Conservation (phyloP, 2,888 invertebrate genomes). For the Euplexia lucipara region DNA sequence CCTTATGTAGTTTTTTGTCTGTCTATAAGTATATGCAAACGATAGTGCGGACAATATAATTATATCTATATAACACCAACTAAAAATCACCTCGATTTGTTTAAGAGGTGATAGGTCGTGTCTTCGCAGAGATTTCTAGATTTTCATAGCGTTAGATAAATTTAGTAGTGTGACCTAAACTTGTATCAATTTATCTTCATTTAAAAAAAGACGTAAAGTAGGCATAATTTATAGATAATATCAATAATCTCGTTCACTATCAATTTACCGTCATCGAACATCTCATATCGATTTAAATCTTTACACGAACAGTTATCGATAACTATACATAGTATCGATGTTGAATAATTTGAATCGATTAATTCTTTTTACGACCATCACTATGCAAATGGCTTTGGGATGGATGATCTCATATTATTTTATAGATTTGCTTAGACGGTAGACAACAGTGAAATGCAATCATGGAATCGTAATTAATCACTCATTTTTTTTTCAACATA, state of each 20-base stretch:
- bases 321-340: slow-evolving; percentile 47
- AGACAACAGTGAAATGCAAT: slow-evolving; percentile 62
- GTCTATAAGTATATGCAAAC: background rate
- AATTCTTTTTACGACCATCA: slow-evolving; percentile 44
- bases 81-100: background rate
- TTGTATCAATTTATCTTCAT: slow-evolving; percentile 45
- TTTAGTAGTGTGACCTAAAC: slow-evolving; percentile 12
- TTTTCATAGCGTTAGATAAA: slow-evolving; percentile 24
- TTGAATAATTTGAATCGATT: slow-evolving; percentile 53
- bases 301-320: slow-evolving; percentile 49
- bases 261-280: slow-evolving; percentile 42
- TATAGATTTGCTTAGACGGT: slow-evolving; percentile 55
- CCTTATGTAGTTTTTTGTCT: background rate
- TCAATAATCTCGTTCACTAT: slow-evolving; percentile 46
- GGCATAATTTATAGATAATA: slow-evolving; percentile 48
- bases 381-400: slow-evolving; percentile 22
- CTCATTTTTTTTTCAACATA: slow-evolving; percentile 45
- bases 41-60: background rate
- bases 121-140: slow-evolving; percentile 13
- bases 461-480: slow-evolving; percentile 62
- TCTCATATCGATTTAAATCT: slow-evolving; percentile 39
- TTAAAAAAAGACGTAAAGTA: slow-evolving; percentile 25
- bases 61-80: slow-evolving; percentile 3
- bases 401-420: slow-evolving; percentile 60
- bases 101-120: slow-evolving; percentile 1